These are phyloP conservation scores for Spheniscus humboldti DNA, from an alignment of 2,797 vertebrate species.

Conservation along the genomic window DNA sequence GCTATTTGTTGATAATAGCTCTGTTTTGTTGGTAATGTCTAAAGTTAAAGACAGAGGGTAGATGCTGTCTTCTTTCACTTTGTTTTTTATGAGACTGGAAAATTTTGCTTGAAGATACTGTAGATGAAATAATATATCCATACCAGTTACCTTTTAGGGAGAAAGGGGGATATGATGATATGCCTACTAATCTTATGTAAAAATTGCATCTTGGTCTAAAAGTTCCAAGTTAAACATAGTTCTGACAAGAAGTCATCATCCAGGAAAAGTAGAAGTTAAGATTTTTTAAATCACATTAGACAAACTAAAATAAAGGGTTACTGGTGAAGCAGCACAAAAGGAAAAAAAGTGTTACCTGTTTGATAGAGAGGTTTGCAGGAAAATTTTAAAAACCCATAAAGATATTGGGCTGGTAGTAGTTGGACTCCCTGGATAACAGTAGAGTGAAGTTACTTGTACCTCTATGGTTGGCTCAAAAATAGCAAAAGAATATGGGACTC, in stretches of 20 bases:
- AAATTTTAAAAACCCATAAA: background rate
- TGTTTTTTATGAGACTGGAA: background rate
- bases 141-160: background rate
- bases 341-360: background rate
- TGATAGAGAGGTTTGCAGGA: background rate
- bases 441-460: background rate
- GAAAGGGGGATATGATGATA: background rate
- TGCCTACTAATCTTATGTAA: background rate
- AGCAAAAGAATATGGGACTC: background rate
- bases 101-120: background rate
- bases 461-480: background rate
- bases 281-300: background rate
- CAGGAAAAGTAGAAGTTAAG: background rate
- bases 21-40: background rate
- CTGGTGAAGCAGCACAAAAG: background rate
- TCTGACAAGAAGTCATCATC: background rate
- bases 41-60: background rate
- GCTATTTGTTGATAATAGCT: background rate
- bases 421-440: background rate
- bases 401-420: background rate
- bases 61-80: background rate
- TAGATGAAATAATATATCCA: background rate
- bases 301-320: background rate
- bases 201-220: background rate
- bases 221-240: background rate